A percentile compares a stretch with the other conserved stretches of the same genome.
These are phyloP conservation scores for Drosophila prosaltans DNA, from an alignment of 1,140 invertebrate genomes.

Conservation along the genomic window DNA sequence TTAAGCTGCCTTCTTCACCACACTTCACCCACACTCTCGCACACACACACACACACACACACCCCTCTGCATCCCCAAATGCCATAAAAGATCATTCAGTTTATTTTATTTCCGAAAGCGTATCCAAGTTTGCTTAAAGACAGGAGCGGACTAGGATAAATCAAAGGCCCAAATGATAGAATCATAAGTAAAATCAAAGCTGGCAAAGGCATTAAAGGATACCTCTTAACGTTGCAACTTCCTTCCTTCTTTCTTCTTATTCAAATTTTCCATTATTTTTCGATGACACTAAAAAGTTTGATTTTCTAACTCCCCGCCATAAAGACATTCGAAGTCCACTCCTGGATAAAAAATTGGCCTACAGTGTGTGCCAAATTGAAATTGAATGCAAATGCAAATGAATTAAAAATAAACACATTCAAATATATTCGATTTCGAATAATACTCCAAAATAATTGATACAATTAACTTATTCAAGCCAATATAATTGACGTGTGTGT, in stretches of 20 bases:
- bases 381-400: conserved; percentile 5
- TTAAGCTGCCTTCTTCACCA: conserved; percentile 39
- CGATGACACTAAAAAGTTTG: not conserved
- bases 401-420: not conserved
- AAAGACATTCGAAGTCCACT: not conserved
- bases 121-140: conserved; percentile 8
- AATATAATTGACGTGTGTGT: conserved; percentile 13
- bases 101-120: conserved; percentile 57
- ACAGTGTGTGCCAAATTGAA: conserved; percentile 6
- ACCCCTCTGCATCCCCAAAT: not conserved
- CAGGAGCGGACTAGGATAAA: not conserved
- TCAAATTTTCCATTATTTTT: too few species aligned
- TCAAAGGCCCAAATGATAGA: not conserved
- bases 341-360: not conserved
- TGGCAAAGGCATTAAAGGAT: too few species aligned
- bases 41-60: not conserved
- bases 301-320: too few species aligned
- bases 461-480: not conserved
- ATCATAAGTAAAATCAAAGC: too few species aligned
- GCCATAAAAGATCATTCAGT: conserved; percentile 64
- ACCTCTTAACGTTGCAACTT: too few species aligned
- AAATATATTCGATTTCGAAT: not conserved
- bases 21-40: not conserved
- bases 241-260: too few species aligned
- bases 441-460: not conserved